A percentile compares a stretch with the other conserved stretches of the same genome.
phyloP scores from a whole-genome alignment of 2,888 invertebrate genomes.

The Atethmia centrago region DNA sequence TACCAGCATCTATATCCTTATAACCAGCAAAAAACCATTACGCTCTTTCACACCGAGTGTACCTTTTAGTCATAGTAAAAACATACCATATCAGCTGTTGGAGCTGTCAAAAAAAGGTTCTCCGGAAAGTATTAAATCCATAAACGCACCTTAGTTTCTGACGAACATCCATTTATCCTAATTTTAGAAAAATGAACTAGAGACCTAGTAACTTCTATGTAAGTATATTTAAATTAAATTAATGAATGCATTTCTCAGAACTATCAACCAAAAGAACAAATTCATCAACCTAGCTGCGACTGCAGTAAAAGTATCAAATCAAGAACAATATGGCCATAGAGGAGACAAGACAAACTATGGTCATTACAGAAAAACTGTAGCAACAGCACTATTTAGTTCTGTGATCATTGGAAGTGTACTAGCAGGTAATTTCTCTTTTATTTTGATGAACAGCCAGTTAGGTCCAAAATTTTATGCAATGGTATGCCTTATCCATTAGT shows the following conservation, averaged over 20 bases:
- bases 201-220: not conserved
- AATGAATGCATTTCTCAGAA: slow-evolving; percentile 46
- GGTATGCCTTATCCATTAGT: not conserved
- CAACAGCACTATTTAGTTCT: slow-evolving; percentile 75
- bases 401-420: slow-evolving; percentile 76
- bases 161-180: not conserved
- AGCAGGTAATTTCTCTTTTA: slow-evolving; percentile 69
- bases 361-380: slow-evolving; percentile 63
- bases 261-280: slow-evolving; percentile 70
- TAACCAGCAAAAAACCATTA: not conserved
- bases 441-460: too few relatives aligned
- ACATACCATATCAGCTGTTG: not conserved
- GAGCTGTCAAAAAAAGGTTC: not conserved
- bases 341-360: slow-evolving; percentile 56
- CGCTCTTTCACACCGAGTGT: not conserved
- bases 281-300: slow-evolving; percentile 67
- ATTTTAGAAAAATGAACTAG: not conserved
- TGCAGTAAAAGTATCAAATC: slow-evolving; percentile 59
- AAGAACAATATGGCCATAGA: slow-evolving; percentile 63
- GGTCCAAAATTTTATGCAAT: not conserved
- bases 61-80: not conserved
- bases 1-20: not conserved
- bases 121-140: not conserved
- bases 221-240: not conserved
- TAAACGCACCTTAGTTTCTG: not conserved